Percentiles rank a stretch among this genome's conserved stretches.
Evolutionary conservation across 2,888 invertebrate species (phyloP).

Genomic region (Campoplex capitator): DNA sequence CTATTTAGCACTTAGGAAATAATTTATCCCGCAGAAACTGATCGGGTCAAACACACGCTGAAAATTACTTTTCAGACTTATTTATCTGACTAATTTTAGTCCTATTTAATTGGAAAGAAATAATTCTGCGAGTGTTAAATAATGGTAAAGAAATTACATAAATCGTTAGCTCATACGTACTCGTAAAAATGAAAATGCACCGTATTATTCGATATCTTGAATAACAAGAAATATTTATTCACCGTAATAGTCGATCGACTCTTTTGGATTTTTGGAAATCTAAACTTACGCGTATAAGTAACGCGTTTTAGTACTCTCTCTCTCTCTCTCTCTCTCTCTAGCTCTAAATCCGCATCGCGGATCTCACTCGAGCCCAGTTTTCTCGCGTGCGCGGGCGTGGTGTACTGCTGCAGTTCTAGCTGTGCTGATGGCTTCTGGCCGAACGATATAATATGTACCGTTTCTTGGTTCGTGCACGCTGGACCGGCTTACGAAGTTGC

Average conservation of each 20-base stretch:
- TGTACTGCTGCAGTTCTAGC: constrained; percentile 69
- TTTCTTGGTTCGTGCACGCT: constrained; percentile 40
- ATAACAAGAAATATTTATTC: neutral
- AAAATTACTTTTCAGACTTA: neutral
- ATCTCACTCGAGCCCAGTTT: constrained; percentile 52
- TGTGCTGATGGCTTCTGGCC: constrained; percentile 58
- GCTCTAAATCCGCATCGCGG: constrained; percentile 32
- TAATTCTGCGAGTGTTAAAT: neutral
- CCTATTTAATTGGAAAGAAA: neutral
- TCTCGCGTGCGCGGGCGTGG: constrained; percentile 82
- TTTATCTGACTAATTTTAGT: neutral
- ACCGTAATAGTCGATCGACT: neutral
- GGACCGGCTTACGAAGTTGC: constrained; percentile 48
- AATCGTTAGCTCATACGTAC: neutral
- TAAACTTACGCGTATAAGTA: neutral
- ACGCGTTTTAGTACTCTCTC: neutral
- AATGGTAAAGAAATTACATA: neutral
- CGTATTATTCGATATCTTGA: neutral
- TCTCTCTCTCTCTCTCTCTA: neutral
- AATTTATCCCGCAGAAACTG: neutral
- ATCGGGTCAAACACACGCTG: neutral
- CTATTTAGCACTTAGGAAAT: neutral
- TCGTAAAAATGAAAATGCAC: neutral
- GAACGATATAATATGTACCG: constrained; percentile 49
- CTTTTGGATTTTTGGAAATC: constrained; percentile 5